Conservation (phyloP, 35 echinoderm and acorn worm genomes). For the Diadema setosum region DNA sequence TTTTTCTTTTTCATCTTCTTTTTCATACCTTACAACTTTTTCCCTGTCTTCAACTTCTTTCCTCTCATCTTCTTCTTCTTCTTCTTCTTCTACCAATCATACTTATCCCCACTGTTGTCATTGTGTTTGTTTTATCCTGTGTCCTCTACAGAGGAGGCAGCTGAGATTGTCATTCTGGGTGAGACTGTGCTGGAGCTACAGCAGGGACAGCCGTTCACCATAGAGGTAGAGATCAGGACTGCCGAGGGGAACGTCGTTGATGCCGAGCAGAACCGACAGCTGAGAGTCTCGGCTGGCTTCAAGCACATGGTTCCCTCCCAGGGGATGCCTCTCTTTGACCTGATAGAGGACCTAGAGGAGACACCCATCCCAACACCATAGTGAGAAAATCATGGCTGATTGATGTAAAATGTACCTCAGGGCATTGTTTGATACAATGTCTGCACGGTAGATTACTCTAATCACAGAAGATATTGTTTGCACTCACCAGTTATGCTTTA, state of each 20-base stretch:
- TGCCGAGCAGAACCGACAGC: conserved; percentile 51
- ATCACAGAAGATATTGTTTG: no score
- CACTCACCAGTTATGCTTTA: no score
- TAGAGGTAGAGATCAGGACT: conserved; percentile 72
- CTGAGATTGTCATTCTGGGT: conserved; percentile 44
- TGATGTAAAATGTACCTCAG: no score
- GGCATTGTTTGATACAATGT: no score
- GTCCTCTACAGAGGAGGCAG: conserved; percentile 56
- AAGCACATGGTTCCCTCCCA: conserved; percentile 66
- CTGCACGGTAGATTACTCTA: no score
- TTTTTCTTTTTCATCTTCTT: no score
- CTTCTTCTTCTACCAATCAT: neutral
- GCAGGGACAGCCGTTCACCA: conserved; percentile 70
- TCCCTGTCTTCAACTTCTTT: no score
- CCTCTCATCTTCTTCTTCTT: no score
- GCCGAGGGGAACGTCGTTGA: conserved; percentile 56
- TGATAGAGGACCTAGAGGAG: conserved; percentile 96
- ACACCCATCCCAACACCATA: conserved; percentile 71
- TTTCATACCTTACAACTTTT: no score
- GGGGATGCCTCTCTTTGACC: conserved; percentile 71
- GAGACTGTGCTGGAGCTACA: conserved; percentile 40
- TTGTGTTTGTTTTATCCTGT: no score
- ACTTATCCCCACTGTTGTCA: no score
- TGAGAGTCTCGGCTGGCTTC: conserved; percentile 79
- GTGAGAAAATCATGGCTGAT: no score